Evolutionary conservation across 30 jellyfish, hydroid and myxozoan species (phyloP), one percentile per base, ranked within the genome.

Genomic region (Hydractinia symbiolongicarpus): DNA sequence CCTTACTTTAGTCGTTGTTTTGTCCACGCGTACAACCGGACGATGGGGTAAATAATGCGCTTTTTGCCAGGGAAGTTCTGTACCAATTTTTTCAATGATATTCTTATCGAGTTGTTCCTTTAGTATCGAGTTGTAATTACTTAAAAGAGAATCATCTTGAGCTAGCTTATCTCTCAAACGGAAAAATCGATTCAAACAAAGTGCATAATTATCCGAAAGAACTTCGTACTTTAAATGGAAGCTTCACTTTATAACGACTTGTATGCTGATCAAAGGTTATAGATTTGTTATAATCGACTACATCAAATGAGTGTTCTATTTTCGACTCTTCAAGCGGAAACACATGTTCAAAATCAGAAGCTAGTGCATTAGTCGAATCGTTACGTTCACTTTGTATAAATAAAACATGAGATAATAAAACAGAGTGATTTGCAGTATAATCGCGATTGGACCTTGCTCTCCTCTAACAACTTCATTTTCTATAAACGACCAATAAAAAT

Each of bases 391-490:
- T 30, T 30, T 30, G 44, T 30, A 30, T 30, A n/a, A n/a, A n/a
- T n/a, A n/a, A n/a, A n/a, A n/a, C n/a, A n/a, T n/a, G n/a, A n/a
- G n/a, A n/a, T n/a, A n/a, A n/a, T n/a, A n/a, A n/a, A n/a, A n/a
- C n/a, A n/a, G n/a, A n/a, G n/a, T n/a, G n/a, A n/a, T n/a, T n/a
- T n/a, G n/a, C n/a, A n/a, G n/a, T n/a, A n/a, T n/a, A n/a, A n/a
- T n/a, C n/a, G 86, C 86, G 20, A 78, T 58, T 5, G 86, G 86
- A 55, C 82, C 84, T 55, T 78, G 17, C 14, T 21, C 15, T 17
- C 86, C 86, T 78, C 83, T 61, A 21, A 55, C 55, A 50, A 56
- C 57, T 13, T 44, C 82, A 40, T 78, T 20, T 61, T 78, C 86
- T 9, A 78, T 50, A 21, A 78, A 19, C 55, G 51, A 21, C 86